Evolutionary conservation across 1,140 invertebrate species (phyloP), one percentile per base, ranked within the genome.

Genomic region (Cardiocondyla obscurior): DNA sequence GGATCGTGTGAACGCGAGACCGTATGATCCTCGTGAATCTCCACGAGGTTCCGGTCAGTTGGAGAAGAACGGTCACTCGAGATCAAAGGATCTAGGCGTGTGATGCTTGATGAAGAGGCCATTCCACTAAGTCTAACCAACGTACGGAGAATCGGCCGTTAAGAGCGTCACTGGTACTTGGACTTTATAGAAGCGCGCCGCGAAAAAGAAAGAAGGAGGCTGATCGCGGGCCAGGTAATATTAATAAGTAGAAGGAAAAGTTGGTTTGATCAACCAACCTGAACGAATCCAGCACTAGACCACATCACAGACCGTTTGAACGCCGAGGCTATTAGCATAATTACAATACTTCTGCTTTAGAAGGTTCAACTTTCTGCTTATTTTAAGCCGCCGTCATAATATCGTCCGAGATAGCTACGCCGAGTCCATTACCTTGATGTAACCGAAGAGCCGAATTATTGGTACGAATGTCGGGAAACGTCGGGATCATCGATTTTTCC

Each of bases 271-370:
- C 93, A 92, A 92, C 89, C 90, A 89, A 90, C 85, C 89, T 85
- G 85, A 89, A 89, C 88, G 88, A 85, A 89, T 90, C 91, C 89
- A 86, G 89, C 87, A 88, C 88, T 91, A 90, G 88, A 93, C 93
- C 93, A 93, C 93, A 93, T 93, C 93, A 92, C 87, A 93, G 92
- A 70, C 89, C 85, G 88, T 89, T 87, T 88, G 88, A 89, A 87
- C 89, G 85, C 89, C 90, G 89, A 91, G 91, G 93, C 93, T 94
- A 93, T 94, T 94, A 94, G 93, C 92, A 94, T 94, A 94, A 94
- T 94, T 94, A 94, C 93, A 94, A 94, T 94, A 93, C 93, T 92
- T 93, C 90, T 88, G 86, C 91, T 91, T 90, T 89, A 88, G 88
- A 88, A 88, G 84, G 88, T 89, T 88, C 92, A 92, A 93, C 92